A percentile compares a stretch with the other conserved stretches of the same genome.
These are phyloP conservation scores for Melanocharis versteri DNA, from an alignment of 2,113 vertebrate genomes.

Conservation along the genomic window DNA sequence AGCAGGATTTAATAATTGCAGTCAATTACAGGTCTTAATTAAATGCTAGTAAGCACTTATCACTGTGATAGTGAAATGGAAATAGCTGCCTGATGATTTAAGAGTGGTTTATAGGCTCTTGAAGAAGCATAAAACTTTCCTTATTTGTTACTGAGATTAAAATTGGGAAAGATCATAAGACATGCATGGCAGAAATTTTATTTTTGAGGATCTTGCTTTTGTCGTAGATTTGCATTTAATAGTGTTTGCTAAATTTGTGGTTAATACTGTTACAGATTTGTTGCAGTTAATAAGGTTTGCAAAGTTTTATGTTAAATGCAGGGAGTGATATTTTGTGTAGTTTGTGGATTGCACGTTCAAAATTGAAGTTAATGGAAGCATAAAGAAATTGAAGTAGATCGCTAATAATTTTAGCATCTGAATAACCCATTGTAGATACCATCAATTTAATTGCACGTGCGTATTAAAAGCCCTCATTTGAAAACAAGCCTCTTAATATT, in stretches of 20 bases:
- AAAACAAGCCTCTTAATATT: not conserved
- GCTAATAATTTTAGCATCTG: not conserved
- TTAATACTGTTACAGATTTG: not conserved
- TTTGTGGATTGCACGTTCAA: not conserved
- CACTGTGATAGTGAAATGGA: not conserved
- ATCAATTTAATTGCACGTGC: not conserved
- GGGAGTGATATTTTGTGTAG: not conserved
- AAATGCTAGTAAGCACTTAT: not conserved
- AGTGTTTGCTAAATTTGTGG: not conserved
- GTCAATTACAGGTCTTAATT: not conserved
- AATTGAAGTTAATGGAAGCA: not conserved
- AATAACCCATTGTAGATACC: not conserved
- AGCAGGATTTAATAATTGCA: not conserved
- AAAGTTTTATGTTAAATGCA: not conserved
- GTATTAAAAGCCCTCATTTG: not conserved
- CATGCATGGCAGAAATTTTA: not conserved
- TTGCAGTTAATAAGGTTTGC: not conserved
- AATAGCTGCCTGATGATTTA: not conserved
- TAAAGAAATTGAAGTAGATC: not conserved
- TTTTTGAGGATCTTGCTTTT: not conserved
- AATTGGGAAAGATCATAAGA: not conserved
- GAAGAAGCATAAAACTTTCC: not conserved
- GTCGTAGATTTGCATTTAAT: not conserved
- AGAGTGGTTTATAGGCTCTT: not conserved
- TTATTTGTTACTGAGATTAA: not conserved